Conservation (phyloP, 1,140 invertebrate species). For the Lithobius niger region DNA sequence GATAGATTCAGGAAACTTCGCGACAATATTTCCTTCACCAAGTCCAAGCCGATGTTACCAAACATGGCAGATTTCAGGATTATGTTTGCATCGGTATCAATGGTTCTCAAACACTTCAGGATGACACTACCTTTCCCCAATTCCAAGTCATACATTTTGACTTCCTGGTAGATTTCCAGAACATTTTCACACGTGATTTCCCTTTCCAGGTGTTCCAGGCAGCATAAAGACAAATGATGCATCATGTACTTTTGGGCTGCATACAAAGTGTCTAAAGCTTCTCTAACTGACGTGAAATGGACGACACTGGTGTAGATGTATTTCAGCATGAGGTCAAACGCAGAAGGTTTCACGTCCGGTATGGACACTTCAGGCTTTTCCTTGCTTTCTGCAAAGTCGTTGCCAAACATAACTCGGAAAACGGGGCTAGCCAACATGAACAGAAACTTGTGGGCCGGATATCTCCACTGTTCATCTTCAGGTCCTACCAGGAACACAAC, state of each 20-base stretch:
- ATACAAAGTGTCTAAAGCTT: constrained; percentile 48
- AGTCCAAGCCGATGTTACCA: constrained; percentile 46
- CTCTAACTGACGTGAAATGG: constrained; percentile 44
- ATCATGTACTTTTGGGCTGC: constrained; percentile 53
- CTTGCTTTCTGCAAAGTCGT: constrained; percentile 16
- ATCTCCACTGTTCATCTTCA: constrained; percentile 42
- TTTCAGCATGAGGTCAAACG: constrained; percentile 48
- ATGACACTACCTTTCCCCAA: constrained; percentile 41
- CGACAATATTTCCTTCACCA: constrained; percentile 43
- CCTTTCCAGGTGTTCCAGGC: constrained; percentile 42
- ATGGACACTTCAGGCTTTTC: constrained; percentile 26
- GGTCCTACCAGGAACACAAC: constrained; percentile 49
- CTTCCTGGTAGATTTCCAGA: constrained; percentile 35
- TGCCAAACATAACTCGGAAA: constrained; percentile 43
- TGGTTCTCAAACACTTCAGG: constrained; percentile 41
- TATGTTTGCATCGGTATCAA: constrained; percentile 44
- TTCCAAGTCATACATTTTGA: constrained; percentile 23
- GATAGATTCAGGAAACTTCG: constrained; percentile 40
- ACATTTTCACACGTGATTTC: constrained; percentile 35
- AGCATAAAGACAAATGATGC: constrained; percentile 43
- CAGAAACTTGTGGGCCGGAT: constrained; percentile 49
- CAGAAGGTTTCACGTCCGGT: constrained; percentile 47
- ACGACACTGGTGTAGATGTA: constrained; percentile 47
- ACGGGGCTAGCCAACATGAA: constrained; percentile 44
- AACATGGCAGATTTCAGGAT: constrained; percentile 47